Evolutionary conservation across 2,888 invertebrate species (phyloP).

Genomic region (Mesochorus sp.): DNA sequence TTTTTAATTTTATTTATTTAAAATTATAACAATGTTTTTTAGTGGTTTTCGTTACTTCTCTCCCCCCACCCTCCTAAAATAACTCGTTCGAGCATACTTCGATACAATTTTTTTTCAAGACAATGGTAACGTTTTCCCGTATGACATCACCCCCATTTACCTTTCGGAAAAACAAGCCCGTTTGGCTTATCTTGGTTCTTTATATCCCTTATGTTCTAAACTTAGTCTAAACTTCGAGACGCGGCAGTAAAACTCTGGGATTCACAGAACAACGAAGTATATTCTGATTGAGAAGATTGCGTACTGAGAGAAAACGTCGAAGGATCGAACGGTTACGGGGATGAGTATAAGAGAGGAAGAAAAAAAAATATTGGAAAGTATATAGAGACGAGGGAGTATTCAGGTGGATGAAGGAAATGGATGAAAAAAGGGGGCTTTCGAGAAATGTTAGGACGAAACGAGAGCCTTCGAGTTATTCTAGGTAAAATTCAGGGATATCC

Average conservation of each 20-base stretch:
- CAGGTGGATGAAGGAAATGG: too few relatives aligned
- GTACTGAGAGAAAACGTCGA: too few relatives aligned
- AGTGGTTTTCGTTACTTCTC: neutral
- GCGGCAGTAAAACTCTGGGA: too few relatives aligned
- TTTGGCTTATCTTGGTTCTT: too few relatives aligned
- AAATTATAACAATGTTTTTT: neutral
- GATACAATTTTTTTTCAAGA: neutral
- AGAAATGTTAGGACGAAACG: neutral
- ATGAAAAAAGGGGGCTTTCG: neutral
- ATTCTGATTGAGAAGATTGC: too few relatives aligned
- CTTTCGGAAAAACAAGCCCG: too few relatives aligned
- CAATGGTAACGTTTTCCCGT: too few relatives aligned
- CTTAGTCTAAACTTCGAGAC: too few relatives aligned
- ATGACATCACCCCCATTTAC: too few relatives aligned
- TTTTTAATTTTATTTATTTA: neutral
- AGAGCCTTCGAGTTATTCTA: constrained; percentile 34
- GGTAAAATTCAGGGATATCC: constrained; percentile 47
- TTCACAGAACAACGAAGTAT: too few relatives aligned
- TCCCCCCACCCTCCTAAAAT: neutral
- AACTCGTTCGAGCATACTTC: neutral
- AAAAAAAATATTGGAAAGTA: constrained; percentile 6
- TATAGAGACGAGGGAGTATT: neutral
- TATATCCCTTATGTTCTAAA: too few relatives aligned
- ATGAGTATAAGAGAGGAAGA: too few relatives aligned
- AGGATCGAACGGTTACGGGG: neutral